Base-by-base conservation (phyloP, 1,140 invertebrate genomes). In the Stegodyphus dumicola region DNA sequence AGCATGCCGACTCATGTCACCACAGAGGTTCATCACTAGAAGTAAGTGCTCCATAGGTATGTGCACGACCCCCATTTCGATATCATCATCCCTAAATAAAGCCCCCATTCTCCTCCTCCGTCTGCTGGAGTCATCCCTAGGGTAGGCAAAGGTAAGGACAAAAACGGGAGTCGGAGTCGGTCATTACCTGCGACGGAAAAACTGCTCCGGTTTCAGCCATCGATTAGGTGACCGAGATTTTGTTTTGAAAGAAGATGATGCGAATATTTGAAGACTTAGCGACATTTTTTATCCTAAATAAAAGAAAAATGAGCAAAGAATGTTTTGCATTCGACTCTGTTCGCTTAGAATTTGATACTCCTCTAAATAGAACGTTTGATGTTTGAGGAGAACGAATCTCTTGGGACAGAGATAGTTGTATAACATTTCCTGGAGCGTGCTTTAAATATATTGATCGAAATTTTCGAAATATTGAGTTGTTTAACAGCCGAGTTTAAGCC, bases 151-250 rank as follows among this genome's bases (percentile, higher is more conserved):
- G 56, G 56, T 15, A 9, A 60, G 56, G 56, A 60, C 56, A 60
- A 60, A 60, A 60, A 60, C 56, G 15, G 56, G 56, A 60, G 56
- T 15, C 56, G 9, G 15, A 15, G 15, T 15, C 56, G 9, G 15
- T 60, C 56, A 69, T 69, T 69, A n/a, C 66, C 66, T 33, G 66
- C 9, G 17, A 69, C 66, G 9, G 4, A 15, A 60, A 78, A 67
- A 70, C 33, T 15, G 17, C 67, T 79, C 66, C 67, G n/a, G 6
- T 78, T 78, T 69, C 77, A 65, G 60, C 18, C 52, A 66, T 77
- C 49, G 53, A 77, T 77, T 67, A 56, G 48, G 54, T 9, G 76
- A 33, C 15, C 56, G 7, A 13, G 54, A 53, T 76, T 67, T 51
- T 75, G 48, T 67, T 67, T 66, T 52, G 48, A 77, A 77, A 77